These are phyloP conservation scores for Synanthedon formicaeformis DNA, from an alignment of 2,888 invertebrate species.

Conservation along the genomic window DNA sequence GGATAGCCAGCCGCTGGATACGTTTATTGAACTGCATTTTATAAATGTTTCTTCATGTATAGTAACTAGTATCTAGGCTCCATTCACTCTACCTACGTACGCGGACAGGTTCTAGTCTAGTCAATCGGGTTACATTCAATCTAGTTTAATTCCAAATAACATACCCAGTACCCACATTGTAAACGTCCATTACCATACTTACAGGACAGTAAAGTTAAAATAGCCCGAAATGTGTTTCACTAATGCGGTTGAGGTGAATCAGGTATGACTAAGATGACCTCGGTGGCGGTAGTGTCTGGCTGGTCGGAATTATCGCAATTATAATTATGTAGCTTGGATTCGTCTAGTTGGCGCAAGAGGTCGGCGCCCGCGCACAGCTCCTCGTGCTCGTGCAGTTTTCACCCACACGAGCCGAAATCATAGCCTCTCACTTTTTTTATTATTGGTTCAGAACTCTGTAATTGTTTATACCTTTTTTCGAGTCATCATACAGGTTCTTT, in stretches of 20 bases:
- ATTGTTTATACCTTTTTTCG: no score
- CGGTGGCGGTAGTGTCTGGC: constrained; percentile 23
- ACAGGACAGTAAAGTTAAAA: not conserved
- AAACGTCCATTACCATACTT: not conserved
- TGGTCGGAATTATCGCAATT: constrained; percentile 22
- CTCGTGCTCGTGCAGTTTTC: constrained; percentile 21
- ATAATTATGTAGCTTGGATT: constrained; percentile 17
- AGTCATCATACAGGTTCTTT: no score
- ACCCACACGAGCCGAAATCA: constrained; percentile 1
- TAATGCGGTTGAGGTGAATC: constrained; percentile 19
- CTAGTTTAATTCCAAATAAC: not conserved
- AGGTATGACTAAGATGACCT: constrained; percentile 36
- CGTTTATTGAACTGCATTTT: constrained; percentile 32
- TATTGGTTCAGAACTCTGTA: no score
- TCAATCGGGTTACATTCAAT: constrained; percentile 16
- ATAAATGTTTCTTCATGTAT: constrained; percentile 13
- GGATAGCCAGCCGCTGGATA: constrained; percentile 16
- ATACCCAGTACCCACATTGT: not conserved
- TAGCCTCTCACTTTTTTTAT: not conserved
- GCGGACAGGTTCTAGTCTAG: constrained; percentile 2
- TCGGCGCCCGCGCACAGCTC: constrained; percentile 16
- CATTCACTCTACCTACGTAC: constrained; percentile 13
- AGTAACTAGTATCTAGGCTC: constrained; percentile 10
- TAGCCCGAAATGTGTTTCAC: not conserved
- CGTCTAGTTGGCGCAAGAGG: constrained; percentile 25